Base-by-base conservation (phyloP, 2,113 vertebrate genomes). In the Apeltes quadracus region DNA sequence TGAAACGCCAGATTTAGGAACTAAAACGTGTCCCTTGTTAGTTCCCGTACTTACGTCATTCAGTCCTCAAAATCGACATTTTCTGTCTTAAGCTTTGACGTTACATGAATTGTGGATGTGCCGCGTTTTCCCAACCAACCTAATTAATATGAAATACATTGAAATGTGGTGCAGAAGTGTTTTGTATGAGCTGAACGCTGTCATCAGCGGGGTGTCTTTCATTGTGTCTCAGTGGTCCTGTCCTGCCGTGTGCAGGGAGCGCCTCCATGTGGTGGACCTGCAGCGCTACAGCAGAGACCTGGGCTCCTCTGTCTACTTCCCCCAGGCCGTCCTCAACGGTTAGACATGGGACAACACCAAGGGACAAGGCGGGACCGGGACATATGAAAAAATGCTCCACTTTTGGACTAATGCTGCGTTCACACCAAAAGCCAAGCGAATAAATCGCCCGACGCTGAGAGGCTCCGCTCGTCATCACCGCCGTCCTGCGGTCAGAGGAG, bases 201-300 rank as follows among this genome's bases (percentile, higher is more conserved):
- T n/a, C n/a, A n/a, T n/a, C n/a, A n/a, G n/a, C n/a, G n/a, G n/a
- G n/a, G n/a, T n/a, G n/a, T 7, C 6, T 6, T 39, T 59, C n/a
- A n/a, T 23, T 39, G 36, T 11, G n/a, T 5, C 36, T n/a, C 76
- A 89, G 85, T n/a, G 5, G 50, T 66, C 55, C 0, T 2, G 63
- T 43, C 39, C 66, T 0, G 69, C 38, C 0, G 65, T 84, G 38
- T 92, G 91, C 78, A 82, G 90, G 16, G 86, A 92, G 25, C 22
- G 38, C 3, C 74, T 93, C 16, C 22, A 1, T 5, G 69, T 91
- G 36, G 13, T 91, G 76, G 79, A 82, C 0, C 3, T 93, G 27
- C 81, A 74, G n/a, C 89, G 92, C 0, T 93, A 93, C 85, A 84
- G 25, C 69, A 72, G 89, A 75, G 92, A 93, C 73, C 78, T 63